phyloP scores from a whole-genome alignment of 2,797 vertebrate genomes.

The Gephyroberyx darwinii region DNA sequence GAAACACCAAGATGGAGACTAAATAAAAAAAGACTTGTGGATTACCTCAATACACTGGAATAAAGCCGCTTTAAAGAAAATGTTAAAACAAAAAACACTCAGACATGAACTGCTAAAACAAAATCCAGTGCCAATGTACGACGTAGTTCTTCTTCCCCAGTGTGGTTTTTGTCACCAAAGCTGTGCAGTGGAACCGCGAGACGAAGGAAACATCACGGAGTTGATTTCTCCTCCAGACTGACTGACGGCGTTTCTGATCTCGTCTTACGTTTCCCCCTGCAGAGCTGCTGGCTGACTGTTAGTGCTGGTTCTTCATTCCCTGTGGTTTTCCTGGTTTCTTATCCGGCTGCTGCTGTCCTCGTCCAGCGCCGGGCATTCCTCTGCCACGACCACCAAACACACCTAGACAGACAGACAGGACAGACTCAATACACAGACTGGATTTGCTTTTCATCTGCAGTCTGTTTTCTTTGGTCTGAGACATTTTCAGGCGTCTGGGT shows the following conservation, averaged over 20 bases:
- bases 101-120: slow-evolving; percentile 32
- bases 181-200: slow-evolving; percentile 16
- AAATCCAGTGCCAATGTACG: slow-evolving; percentile 54
- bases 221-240: slow-evolving; percentile 23
- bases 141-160: slow-evolving; percentile 29
- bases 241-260: slow-evolving; percentile 35
- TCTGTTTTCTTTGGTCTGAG: no score
- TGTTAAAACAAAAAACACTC: slow-evolving; percentile 14
- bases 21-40: no score
- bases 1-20: no score
- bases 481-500: no score
- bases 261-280: no score
- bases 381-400: slow-evolving; percentile 85
- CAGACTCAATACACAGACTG: no score
- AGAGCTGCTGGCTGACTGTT: slow-evolving; percentile 48
- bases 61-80: slow-evolving; percentile 26
- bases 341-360: slow-evolving; percentile 87
- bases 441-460: no score
- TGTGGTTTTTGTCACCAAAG: slow-evolving; percentile 14
- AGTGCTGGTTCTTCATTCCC: slow-evolving; percentile 89
- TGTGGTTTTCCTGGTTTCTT: slow-evolving; percentile 91
- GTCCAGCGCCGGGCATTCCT: slow-evolving; percentile 83
- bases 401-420: slow-evolving; percentile 40
- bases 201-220: slow-evolving; percentile 38
- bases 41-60: slow-evolving; percentile 19